Conservation (phyloP, 2,113 vertebrate species). For the Motacilla tschutschensis region DNA sequence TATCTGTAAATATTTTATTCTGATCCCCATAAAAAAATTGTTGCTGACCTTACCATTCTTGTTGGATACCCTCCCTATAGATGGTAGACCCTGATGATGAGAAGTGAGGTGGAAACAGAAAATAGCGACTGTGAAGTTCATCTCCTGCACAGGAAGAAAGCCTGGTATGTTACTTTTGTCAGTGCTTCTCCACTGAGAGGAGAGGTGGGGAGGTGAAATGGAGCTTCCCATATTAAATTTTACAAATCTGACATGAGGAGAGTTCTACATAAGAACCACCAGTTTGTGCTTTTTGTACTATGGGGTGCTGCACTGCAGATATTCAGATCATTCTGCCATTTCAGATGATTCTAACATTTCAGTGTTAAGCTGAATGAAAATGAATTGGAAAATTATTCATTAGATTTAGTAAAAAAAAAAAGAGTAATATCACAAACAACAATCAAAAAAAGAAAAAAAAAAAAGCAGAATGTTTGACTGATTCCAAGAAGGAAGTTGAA, state of each 20-base stretch:
- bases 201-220: not conserved
- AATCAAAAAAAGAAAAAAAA: not conserved
- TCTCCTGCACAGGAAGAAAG: not conserved
- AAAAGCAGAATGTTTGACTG: not conserved
- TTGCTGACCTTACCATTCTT: not conserved
- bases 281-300: not conserved
- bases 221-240: not conserved
- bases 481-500: not conserved
- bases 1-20: not conserved
- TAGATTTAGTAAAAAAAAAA: not conserved
- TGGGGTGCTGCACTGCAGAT: not conserved
- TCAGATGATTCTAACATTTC: not conserved
- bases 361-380: not conserved
- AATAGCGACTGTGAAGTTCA: not conserved
- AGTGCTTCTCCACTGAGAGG: not conserved
- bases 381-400: not conserved
- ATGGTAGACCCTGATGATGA: not conserved
- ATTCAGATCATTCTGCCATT: not conserved
- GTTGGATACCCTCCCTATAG: not conserved
- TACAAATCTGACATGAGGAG: not conserved
- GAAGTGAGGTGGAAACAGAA: not conserved
- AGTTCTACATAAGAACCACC: not conserved
- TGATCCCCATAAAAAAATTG: not conserved
- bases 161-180: not conserved
- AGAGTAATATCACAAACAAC: accelerated